phyloP scores from a whole-genome alignment of 2,888 invertebrate species.

The Osedax fenrisi region DNA sequence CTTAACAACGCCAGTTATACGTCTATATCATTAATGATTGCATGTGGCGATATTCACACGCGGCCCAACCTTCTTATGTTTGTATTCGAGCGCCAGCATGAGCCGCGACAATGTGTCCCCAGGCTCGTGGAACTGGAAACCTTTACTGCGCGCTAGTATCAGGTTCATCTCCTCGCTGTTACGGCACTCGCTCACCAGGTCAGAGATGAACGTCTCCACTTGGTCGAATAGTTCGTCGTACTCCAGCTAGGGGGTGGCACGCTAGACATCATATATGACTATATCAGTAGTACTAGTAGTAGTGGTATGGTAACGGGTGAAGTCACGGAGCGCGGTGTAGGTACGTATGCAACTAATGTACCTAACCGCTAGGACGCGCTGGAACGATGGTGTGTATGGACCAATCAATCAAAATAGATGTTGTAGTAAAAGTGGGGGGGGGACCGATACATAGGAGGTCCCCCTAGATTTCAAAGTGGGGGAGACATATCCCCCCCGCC shows the following conservation, averaged over 20 bases:
- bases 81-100: background rate
- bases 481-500: no score
- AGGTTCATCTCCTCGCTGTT: conserved; percentile 58
- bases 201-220: conserved; percentile 40
- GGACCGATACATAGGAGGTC: no score
- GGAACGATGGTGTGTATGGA: no score
- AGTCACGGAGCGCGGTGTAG: background rate
- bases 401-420: no score
- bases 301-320: background rate
- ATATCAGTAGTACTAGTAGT: background rate
- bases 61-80: conserved; percentile 3
- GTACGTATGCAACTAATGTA: background rate
- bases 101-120: conserved; percentile 5
- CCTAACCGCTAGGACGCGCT: no score
- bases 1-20: no score
- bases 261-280: background rate
- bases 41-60: no score
- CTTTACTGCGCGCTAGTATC: conserved; percentile 55
- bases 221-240: conserved; percentile 54
- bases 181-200: conserved; percentile 53
- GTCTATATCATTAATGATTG: no score
- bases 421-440: no score
- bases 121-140: conserved; percentile 37
- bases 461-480: no score
- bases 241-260: conserved; percentile 50